These are phyloP conservation scores for Philantomba maxwellii DNA, from an alignment of 2,113 vertebrate species.

Conservation along the genomic window DNA sequence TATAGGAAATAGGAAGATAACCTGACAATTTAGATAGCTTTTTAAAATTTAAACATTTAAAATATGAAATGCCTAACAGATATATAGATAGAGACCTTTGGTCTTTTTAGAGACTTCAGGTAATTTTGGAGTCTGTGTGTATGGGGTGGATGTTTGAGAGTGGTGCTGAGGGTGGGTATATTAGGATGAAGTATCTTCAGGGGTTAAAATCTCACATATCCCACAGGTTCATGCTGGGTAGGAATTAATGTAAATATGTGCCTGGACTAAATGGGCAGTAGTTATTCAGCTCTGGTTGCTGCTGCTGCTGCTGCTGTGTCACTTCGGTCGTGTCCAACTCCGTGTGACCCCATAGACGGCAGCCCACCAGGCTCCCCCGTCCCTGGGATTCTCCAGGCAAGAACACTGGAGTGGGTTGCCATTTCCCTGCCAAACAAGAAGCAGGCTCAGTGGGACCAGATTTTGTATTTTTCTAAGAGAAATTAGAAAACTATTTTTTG, in stretches of 20 bases:
- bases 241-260: neutral
- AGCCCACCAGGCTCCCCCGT: no score
- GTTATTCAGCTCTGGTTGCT: neutral
- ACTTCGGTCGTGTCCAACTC: no score
- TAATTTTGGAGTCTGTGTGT: neutral
- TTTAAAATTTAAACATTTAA: neutral
- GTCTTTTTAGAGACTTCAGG: neutral
- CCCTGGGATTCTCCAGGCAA: no score
- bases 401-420: no score
- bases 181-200: neutral
- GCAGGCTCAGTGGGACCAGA: neutral
- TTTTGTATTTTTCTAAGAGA: neutral
- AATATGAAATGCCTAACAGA: neutral
- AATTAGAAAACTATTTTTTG: neutral
- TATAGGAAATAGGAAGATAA: neutral
- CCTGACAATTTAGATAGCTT: neutral
- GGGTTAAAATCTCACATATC: neutral
- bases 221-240: neutral
- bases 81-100: neutral
- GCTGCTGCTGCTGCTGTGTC: no score
- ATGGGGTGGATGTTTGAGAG: neutral
- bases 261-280: neutral
- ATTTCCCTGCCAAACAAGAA: neutral
- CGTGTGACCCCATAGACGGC: no score
- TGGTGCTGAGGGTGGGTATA: neutral